These are phyloP conservation scores for Synergus itoensis DNA, from an alignment of 2,888 invertebrate genomes.

Conservation along the genomic window DNA sequence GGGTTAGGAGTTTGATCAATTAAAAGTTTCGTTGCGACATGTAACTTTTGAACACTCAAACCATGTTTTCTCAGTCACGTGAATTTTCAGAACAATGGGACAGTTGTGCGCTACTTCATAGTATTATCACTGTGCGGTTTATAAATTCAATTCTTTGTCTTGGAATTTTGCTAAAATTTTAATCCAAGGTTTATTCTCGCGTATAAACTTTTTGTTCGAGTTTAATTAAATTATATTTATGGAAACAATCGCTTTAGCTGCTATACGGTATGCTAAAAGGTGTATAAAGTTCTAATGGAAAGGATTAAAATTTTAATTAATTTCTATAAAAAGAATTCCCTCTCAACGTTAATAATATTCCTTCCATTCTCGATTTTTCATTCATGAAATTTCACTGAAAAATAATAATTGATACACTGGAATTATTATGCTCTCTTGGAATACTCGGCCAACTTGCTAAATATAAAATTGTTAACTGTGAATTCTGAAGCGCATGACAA, in stretches of 20 bases:
- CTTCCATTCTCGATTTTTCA: background rate
- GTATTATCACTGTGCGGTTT: too few relatives aligned
- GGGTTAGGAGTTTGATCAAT: constrained; percentile 20
- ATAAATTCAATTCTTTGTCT: too few relatives aligned
- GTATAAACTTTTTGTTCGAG: background rate
- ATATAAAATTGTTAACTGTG: background rate
- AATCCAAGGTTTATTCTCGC: background rate
- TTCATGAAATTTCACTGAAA: background rate
- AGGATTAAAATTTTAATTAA: background rate
- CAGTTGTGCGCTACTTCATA: background rate
- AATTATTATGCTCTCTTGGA: background rate
- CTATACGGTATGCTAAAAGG: background rate
- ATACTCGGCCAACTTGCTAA: background rate
- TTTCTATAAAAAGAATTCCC: background rate
- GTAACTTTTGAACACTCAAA: constrained; percentile 14
- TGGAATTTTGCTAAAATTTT: background rate
- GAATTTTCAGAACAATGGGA: background rate
- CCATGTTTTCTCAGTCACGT: constrained; percentile 15
- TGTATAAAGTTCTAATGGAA: background rate
- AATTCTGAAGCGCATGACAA: too few relatives aligned
- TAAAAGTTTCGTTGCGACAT: constrained; percentile 35
- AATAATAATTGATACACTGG: background rate
- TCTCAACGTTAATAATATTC: background rate
- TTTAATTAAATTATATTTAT: background rate
- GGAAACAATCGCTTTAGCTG: background rate